These are phyloP conservation scores for Lamellibrachia satsuma DNA, from an alignment of 2,888 invertebrate genomes.

Conservation along the genomic window DNA sequence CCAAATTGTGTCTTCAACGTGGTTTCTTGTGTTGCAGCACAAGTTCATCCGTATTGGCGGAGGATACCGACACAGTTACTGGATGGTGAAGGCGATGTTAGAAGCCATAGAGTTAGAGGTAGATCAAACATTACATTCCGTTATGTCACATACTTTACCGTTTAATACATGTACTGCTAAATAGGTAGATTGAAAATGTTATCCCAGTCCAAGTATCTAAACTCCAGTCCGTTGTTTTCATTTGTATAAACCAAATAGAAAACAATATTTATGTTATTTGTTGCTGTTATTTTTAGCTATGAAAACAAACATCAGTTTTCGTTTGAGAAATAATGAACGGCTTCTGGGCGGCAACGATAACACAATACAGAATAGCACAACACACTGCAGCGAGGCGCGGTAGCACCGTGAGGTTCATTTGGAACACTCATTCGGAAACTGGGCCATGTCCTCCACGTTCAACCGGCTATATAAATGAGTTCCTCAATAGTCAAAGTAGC, in stretches of 20 bases:
- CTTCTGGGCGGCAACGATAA: too few relatives aligned
- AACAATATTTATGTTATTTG: not conserved
- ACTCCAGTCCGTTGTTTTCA: not conserved
- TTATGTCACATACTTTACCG: not conserved
- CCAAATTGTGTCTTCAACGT: not conserved
- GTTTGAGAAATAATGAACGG: too few relatives aligned
- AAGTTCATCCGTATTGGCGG: slow-evolving; percentile 65
- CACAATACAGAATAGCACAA: too few relatives aligned
- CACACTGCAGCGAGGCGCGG: too few relatives aligned
- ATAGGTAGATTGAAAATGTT: not conserved
- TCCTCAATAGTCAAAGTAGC: too few relatives aligned
- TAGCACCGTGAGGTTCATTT: too few relatives aligned
- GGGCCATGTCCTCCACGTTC: too few relatives aligned
- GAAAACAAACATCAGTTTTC: too few relatives aligned
- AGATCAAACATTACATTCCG: not conserved
- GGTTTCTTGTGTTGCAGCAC: slow-evolving; percentile 51
- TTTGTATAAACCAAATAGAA: not conserved
- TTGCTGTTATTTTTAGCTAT: too few relatives aligned
- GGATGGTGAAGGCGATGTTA: slow-evolving; percentile 62
- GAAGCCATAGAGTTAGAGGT: slow-evolving; percentile 62
- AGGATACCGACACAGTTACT: slow-evolving; percentile 65
- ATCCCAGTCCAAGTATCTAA: not conserved
- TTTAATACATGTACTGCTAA: not conserved
- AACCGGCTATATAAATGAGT: too few relatives aligned
- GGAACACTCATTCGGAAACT: too few relatives aligned